Base-by-base conservation (phyloP, 1,140 invertebrate genomes). In the Lepidostoma basale region DNA sequence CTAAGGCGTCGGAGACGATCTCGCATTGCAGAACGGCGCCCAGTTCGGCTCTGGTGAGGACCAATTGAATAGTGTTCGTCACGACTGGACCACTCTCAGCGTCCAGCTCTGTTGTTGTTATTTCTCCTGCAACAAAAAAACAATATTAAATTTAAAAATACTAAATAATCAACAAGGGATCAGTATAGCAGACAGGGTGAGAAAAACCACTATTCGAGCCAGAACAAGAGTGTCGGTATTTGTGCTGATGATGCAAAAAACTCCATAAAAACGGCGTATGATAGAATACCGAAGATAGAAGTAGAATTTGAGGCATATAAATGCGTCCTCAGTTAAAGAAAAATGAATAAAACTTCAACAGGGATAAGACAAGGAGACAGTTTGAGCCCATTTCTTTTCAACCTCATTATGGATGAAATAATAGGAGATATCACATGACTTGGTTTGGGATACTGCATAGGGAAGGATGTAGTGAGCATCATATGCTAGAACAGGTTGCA, bases 11-110 rank as follows among this genome's bases (percentile, higher is more conserved):
- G 69, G 89, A 93, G 64, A 87, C 86, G 5, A 91, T 89, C 74
- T 87, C 86, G 80, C 94, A 96, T 75, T 89, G 88, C 74, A 93
- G 89, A 64, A 87, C 86, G 9, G 89, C 86, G 1, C 86, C 88
- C 68, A 96, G 80, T 82, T 96, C 93, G 30, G 87, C 88, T 26
- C 93, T 85, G 18, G 89, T 87, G 52, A 95, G 82, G 42, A 85
- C 87, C 72, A 94, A 78, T 58, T 75, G 74, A 14, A 81, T 73
- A 4, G 75, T 65, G 23, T 79, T 70, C n/a, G 68, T 63, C 6
- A 73, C 68, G 9, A 70, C 60, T 23, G 64, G 72, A 3, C 68
- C 72, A 3, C 58, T 54, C 12, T 73, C 72, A 9, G 52, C 47
- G 56, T 69, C 64, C 64, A 79, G 74, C 36, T 81, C 80, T 0